Evolutionary conservation across 23 tunicate species (phyloP), one percentile per base, ranked within the genome.

Genomic region (Halocynthia roretzi): DNA sequence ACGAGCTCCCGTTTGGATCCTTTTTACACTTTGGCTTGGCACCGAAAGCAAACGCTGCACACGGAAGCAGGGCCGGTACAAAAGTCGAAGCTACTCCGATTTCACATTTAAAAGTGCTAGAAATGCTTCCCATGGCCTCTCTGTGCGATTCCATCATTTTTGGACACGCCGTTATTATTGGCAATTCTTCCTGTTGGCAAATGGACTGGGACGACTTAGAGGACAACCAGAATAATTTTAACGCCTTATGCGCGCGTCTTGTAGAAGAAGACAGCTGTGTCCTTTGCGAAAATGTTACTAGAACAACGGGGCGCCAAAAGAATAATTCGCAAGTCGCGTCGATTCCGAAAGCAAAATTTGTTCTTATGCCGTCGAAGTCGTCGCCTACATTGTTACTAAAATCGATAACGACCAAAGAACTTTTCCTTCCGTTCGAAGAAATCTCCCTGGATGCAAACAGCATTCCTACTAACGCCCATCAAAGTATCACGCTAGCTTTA

Each of bases 201-300:
- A 86, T 92, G 85, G 98, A 92, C 61, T 92, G 98, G 98, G 92
- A 92, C 50, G 98, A 82, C 15, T 61, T 92, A 61, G 98, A 92
- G 64, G 22, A 77, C 19, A 92, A 92, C 77, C 91, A 83, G 31
- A 82, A 82, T 52, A 69, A 82, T 10, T 92, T 92, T 60, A 70
- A 50, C 62, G 84, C 98, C 6, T 73, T 92, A 1, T 86, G 87
- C 54, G 71, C 57, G 44, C 53, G 76, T 2, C 77, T 92, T 12
- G 56, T 48, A 7, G 81, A 74, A 8, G 57, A 56, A 40, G 64
- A 82, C 12, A 51, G 77, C 75, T 80, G 87, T 57, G 48, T 92
- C 18, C 71, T 92, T 52, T 82, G 87, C 56, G 77, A 89, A 73
- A 84, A 89, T 73, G 18, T 70, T 21, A 83, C 91, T n/a, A 72